Evolutionary conservation across 2,888 invertebrate genomes (phyloP), one percentile per base, ranked within the genome.

Genomic region (Lamellibrachia satsuma): DNA sequence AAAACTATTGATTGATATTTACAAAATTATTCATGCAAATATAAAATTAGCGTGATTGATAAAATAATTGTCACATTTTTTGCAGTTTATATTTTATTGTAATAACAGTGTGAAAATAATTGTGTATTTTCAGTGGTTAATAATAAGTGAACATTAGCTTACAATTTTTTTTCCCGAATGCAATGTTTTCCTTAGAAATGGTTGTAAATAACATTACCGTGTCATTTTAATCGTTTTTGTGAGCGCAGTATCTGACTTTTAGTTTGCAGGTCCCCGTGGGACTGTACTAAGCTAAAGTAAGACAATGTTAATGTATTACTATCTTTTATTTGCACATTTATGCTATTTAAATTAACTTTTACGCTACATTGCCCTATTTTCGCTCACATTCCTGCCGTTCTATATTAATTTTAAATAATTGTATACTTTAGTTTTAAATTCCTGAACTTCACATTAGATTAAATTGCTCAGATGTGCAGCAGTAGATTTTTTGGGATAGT

Each of bases 381-480:
- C 75, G 75, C 75, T 75, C 75, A 75, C 7, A 15, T 39, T 39
- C 39, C 39, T 39, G 39, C 39, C 39, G 39, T 39, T 39, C 1
- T 39, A 39, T 39, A 39, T n/a, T 91, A 91, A n/a, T n/a, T 91
- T n/a, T 91, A 91, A n/a, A 91, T 91, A 27, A n/a, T n/a, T 27
- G 39, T 39, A 39, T 39, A 39, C 39, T 39, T 39, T 39, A 39
- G 39, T 39, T 39, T 39, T 39, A 39, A 39, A 39, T 39, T 39
- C 39, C 39, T 39, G 39, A 39, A 39, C 39, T 39, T 39, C 39
- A 39, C 39, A 39, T 39, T 39, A 39, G 39, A 39, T 39, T 39
- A 39, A 39, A 39, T 39, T 39, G 39, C 39, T 39, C 39, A 39
- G 39, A 39, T 39, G 39, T 39, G 39, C 39, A 39, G 39, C 39